These are phyloP conservation scores for Microplitis demolitor DNA, from an alignment of 1,140 invertebrate genomes.

Conservation along the genomic window DNA sequence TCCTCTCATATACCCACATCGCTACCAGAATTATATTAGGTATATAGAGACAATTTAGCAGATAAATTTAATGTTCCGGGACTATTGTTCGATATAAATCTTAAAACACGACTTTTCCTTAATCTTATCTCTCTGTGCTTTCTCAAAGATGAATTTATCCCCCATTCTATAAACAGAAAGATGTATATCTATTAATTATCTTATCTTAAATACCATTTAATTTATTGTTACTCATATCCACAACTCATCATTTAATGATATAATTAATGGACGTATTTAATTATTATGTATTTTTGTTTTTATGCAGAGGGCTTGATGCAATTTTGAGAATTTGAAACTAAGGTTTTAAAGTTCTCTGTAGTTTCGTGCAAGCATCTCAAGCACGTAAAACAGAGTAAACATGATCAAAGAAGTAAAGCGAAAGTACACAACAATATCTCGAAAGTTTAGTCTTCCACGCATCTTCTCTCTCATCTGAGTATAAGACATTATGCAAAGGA, in stretches of 20 bases:
- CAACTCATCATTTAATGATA: no score
- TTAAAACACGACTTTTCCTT: slow-evolving; percentile 14
- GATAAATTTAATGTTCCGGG: slow-evolving; percentile 36
- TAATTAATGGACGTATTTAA: neutral
- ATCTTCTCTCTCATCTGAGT: neutral
- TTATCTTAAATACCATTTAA: no score
- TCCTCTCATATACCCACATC: neutral
- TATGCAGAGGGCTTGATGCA: neutral
- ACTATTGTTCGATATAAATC: slow-evolving; percentile 36
- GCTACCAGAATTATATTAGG: neutral
- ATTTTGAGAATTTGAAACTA: neutral
- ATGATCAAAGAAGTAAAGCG: neutral
- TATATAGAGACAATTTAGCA: neutral
- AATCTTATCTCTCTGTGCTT: neutral
- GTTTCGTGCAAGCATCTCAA: neutral
- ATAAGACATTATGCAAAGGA: neutral
- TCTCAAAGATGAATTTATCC: neutral
- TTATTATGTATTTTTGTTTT: neutral
- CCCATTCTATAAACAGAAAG: neutral
- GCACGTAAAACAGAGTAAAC: neutral
- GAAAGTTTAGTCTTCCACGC: neutral
- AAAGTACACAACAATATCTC: neutral
- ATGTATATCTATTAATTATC: neutral
- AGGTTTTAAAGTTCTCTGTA: neutral
- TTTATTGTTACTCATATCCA: no score